These are phyloP conservation scores for Mastomys natalensis DNA, from an alignment of 2,113 vertebrate species.

Conservation along the genomic window DNA sequence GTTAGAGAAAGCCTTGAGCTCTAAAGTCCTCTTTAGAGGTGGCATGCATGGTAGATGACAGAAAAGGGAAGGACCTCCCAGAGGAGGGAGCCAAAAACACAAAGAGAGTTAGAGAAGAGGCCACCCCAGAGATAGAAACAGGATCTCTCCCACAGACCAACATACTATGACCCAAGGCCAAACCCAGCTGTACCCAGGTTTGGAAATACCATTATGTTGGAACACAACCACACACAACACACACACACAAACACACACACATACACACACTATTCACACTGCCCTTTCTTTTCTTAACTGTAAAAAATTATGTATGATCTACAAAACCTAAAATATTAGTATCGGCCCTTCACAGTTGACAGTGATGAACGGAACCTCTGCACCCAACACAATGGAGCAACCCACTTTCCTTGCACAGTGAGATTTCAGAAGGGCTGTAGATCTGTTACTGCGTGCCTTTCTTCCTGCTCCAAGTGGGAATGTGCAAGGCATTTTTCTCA, in stretches of 20 bases:
- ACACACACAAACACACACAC: not conserved
- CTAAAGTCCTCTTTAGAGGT: not conserved
- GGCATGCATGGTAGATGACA: not conserved
- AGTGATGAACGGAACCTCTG: not conserved
- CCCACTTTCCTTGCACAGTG: not conserved
- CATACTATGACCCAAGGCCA: not conserved
- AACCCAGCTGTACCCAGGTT: not conserved
- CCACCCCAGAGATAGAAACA: not conserved
- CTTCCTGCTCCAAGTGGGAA: not conserved
- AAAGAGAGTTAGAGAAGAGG: not conserved
- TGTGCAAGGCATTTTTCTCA: not conserved
- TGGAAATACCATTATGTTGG: not conserved
- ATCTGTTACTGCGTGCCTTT: not conserved
- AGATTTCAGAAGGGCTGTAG: conserved; percentile 30
- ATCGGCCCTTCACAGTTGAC: not conserved
- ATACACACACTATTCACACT: not conserved
- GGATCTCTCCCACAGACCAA: not conserved
- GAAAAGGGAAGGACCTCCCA: not conserved
- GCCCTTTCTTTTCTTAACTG: conserved; percentile 3
- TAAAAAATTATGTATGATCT: not conserved
- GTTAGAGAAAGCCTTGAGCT: not conserved
- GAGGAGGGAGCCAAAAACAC: not conserved
- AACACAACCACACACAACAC: not conserved
- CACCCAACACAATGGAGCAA: not conserved
- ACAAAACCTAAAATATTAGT: conserved; percentile 10